These are phyloP conservation scores for Rhinoderma darwinii DNA, from an alignment of 2,113 vertebrate species.

Conservation along the genomic window DNA sequence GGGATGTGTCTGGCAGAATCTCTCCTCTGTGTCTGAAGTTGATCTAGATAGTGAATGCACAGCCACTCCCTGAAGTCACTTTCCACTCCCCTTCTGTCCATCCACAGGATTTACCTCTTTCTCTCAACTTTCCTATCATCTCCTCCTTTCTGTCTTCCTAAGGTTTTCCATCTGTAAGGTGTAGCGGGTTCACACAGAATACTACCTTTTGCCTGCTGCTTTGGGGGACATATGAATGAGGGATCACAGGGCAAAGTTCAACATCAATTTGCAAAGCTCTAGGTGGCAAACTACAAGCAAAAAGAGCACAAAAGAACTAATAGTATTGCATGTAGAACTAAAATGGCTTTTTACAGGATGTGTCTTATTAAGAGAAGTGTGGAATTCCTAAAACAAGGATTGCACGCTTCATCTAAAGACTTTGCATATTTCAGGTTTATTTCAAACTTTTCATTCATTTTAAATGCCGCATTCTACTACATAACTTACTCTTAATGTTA, in stretches of 20 bases:
- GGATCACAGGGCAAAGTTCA: conserved; percentile 50
- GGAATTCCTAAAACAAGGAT: background rate
- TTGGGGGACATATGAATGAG: conserved; percentile 45
- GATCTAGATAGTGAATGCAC: conserved; percentile 28
- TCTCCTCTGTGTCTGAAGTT: conserved; percentile 48
- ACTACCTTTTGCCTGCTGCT: conserved; percentile 28
- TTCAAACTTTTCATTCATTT: background rate
- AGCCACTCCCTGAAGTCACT: conserved; percentile 58
- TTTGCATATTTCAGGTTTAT: background rate
- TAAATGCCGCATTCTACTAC: background rate
- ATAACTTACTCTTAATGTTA: background rate
- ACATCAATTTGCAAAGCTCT: conserved; percentile 43
- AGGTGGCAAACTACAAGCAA: conserved; percentile 20
- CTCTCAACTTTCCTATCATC: conserved; percentile 21
- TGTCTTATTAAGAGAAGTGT: background rate
- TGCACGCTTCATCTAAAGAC: background rate
- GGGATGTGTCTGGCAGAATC: conserved; percentile 50
- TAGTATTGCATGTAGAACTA: background rate
- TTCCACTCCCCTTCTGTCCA: conserved; percentile 49
- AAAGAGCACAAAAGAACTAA: background rate
- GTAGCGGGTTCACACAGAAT: conserved; percentile 20
- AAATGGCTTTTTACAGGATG: background rate
- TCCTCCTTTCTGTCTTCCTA: background rate
- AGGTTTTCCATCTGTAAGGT: conserved; percentile 16
- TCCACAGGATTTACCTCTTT: conserved; percentile 50